Base-by-base conservation (phyloP, 2,888 invertebrate genomes). In the Cosmia trapezina region DNA sequence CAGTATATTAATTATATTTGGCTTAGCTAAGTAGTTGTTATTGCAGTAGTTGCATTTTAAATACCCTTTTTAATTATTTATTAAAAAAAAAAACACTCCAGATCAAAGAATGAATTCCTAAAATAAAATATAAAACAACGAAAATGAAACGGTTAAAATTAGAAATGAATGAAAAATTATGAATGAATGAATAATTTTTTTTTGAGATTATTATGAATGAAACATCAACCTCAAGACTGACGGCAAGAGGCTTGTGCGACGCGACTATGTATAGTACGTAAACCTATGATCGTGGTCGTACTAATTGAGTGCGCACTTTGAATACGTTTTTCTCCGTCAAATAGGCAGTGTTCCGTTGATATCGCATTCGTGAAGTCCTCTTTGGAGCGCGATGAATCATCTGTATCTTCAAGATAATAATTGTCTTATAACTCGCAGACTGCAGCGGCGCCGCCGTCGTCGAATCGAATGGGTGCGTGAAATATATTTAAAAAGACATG, bases 51-150 rank as follows among this genome's bases (percentile, higher is more conserved):
- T 57, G 47, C 19, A 47, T 61, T n/a, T 41, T 47, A 2, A 3
- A 57, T 41, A 49, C 0, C 12, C 12, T 43, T 56, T 71, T 61
- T 17, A n/a, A n/a, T 9, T n/a, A 65, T 14, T 4, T 9, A 33
- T 72, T 73, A 73, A 63, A 43, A 19, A 4, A 53, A 47, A 33
- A 17, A 17, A 33, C 19, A n/a, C 12, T 41, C 4, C 14, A 8
- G 45, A 37, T 73, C 14, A 37, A 64, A 51, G 2, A n/a, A 2
- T 70, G 11, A 75, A 66, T 60, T 47, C 61, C 33, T 8, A 33
- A 14, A 54, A 33, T 54, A 8, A 14, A 53, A 33, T 67, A 33
- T 41, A 14, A 33, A 4, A 74, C 75, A 75, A 75, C 67, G 74
- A 74, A 65, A 45, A 17, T 12, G 7, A 47, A 75, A 47, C 53